Percentiles rank a stretch among this genome's conserved stretches.
Conservation (phyloP, 1,140 invertebrate genomes). For the Neuroterus valhalla region DNA sequence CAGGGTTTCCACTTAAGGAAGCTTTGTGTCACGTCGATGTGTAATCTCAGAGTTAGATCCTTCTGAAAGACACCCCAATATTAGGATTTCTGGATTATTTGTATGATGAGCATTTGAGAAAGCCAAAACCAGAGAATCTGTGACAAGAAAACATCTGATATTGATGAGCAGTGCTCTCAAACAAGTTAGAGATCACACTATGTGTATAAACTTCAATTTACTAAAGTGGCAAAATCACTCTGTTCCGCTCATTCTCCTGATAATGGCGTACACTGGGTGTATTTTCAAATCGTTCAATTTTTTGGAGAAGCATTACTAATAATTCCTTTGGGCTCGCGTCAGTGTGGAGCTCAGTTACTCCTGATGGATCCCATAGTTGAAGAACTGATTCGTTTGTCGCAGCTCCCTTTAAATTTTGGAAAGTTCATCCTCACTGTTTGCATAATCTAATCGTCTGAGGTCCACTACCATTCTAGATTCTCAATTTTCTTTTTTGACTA, state of each 20-base stretch:
- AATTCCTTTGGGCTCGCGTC: not conserved
- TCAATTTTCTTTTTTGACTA: slow-evolving; percentile 22
- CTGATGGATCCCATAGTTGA: no score
- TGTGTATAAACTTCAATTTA: not conserved
- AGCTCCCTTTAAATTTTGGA: not conserved
- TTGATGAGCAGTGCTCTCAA: not conserved
- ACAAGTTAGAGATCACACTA: not conserved
- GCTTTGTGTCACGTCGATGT: no score
- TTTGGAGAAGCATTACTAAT: no score
- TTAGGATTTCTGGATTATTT: slow-evolving; percentile 30
- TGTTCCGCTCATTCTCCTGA: no score
- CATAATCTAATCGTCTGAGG: not conserved
- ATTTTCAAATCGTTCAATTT: no score
- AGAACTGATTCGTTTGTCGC: not conserved
- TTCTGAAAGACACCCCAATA: no score
- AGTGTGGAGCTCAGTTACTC: not conserved
- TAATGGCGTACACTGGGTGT: not conserved
- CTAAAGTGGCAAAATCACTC: not conserved
- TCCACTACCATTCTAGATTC: not conserved
- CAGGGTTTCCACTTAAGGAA: no score
- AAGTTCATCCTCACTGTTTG: not conserved
- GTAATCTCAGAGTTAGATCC: no score
- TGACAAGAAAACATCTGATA: slow-evolving; percentile 31
- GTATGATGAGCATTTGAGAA: slow-evolving; percentile 17
- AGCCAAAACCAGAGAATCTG: slow-evolving; percentile 32